These are phyloP conservation scores for Lasioglossum lativentre DNA, from an alignment of 2,888 invertebrate genomes.

Conservation along the genomic window DNA sequence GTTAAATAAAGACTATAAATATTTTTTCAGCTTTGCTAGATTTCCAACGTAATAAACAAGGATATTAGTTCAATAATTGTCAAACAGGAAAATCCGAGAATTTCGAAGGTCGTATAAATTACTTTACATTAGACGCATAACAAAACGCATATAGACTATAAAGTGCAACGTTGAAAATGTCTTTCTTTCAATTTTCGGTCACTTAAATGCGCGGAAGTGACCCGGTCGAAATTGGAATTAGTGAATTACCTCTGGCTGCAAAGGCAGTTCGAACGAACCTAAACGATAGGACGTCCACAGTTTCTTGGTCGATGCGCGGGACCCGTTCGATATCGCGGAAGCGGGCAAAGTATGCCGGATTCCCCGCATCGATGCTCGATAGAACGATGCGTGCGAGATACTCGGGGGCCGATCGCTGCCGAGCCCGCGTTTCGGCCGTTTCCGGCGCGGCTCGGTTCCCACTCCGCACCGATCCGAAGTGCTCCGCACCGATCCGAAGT, in stretches of 20 bases:
- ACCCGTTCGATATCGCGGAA: constrained; percentile 56
- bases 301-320: neutral
- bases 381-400: constrained; percentile 52
- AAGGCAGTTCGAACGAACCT: neutral
- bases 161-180: neutral
- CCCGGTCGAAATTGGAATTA: neutral
- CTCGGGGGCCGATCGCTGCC: constrained; percentile 8
- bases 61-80: no score
- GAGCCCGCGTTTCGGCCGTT: constrained; percentile 64
- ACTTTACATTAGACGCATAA: no score
- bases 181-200: neutral
- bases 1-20: no score
- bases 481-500: constrained; percentile 46
- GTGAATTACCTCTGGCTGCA: neutral
- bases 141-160: no score
- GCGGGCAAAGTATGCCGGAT: constrained; percentile 56
- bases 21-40: no score
- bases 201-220: neutral
- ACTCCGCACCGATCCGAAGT: constrained; percentile 29
- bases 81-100: no score
- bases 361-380: constrained; percentile 57
- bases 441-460: constrained; percentile 68
- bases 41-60: no score
- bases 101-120: no score
- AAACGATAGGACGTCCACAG: neutral